Percentiles rank a stretch among this genome's conserved stretches.
phyloP scores from a whole-genome alignment of 2,113 vertebrate genomes.

The Lynx canadensis region DNA sequence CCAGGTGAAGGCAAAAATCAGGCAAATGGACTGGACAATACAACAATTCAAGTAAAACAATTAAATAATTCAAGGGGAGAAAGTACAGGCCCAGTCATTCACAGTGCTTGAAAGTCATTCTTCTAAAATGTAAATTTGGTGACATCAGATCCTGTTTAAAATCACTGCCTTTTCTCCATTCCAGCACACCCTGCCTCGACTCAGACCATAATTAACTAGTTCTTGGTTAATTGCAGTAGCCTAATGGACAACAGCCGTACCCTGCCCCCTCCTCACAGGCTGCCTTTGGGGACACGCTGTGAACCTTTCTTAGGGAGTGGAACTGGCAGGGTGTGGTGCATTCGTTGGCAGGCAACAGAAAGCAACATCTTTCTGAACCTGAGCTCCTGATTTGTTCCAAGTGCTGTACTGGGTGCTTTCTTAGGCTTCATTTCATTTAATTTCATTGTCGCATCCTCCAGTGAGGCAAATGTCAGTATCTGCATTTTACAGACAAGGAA shows the following conservation, averaged over 20 bases:
- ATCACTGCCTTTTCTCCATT: not conserved
- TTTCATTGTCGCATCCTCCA: not conserved
- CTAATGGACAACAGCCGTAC: not conserved
- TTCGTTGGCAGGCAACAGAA: not conserved
- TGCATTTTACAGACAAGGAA: not conserved
- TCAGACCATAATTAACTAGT: not conserved
- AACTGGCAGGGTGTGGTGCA: not conserved
- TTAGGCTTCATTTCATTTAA: not conserved
- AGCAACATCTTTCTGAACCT: not conserved
- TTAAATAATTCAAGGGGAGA: not conserved
- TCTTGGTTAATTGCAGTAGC: not conserved
- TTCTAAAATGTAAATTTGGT: slow-evolving; percentile 26
- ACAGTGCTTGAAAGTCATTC: not conserved
- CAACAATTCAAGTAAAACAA: slow-evolving; percentile 42
- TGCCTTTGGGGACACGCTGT: not conserved
- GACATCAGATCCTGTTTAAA: slow-evolving; percentile 43
- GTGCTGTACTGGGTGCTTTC: not conserved
- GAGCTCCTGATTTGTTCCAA: not conserved
- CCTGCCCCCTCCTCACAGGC: not conserved
- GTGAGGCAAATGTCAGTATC: not conserved
- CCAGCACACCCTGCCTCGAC: not conserved
- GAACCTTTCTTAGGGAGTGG: not conserved
- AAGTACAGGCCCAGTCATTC: slow-evolving; percentile 18
- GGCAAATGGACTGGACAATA: not conserved
- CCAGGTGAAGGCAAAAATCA: not conserved